These are phyloP conservation scores for Oikopleura vanhoeffeni DNA, from an alignment of 23 tunicate species.

Conservation along the genomic window DNA sequence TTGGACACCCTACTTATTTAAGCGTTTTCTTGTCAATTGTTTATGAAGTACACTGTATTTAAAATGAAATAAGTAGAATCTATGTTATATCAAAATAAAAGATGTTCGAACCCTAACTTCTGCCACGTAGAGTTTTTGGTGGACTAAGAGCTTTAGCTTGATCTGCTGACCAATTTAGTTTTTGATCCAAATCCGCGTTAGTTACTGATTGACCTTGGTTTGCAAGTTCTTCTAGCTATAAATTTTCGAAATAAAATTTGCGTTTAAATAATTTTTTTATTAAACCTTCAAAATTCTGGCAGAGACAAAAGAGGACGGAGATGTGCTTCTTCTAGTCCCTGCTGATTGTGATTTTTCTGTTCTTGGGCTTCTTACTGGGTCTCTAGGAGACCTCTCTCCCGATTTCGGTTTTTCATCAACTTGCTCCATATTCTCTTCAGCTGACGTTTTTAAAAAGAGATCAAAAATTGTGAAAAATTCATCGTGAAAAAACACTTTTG, in stretches of 20 bases:
- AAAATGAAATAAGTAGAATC: too few relatives aligned
- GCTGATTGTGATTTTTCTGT: background rate
- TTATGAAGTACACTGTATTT: too few relatives aligned
- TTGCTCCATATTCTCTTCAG: too few relatives aligned
- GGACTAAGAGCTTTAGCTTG: too few relatives aligned
- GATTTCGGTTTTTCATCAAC: background rate
- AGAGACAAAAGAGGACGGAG: conserved; percentile 13
- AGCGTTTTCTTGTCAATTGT: too few relatives aligned
- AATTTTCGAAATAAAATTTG: background rate
- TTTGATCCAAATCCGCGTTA: background rate
- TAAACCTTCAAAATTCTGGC: conserved; percentile 5
- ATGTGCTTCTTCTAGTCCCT: too few relatives aligned
- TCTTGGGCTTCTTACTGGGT: background rate
- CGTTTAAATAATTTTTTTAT: background rate
- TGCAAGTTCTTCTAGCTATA: conserved; percentile 1
- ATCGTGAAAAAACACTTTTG: background rate
- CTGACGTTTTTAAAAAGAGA: too few relatives aligned
- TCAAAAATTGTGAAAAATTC: too few relatives aligned
- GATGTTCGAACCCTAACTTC: too few relatives aligned
- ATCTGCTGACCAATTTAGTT: background rate
- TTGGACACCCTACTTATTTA: too few relatives aligned
- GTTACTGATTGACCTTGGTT: background rate
- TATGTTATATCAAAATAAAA: too few relatives aligned
- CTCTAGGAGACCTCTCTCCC: background rate
- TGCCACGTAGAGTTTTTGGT: too few relatives aligned